Percentiles rank a stretch among this genome's conserved stretches.
Conservation (phyloP, 1,140 invertebrate genomes). For the Drosophila setifemur region DNA sequence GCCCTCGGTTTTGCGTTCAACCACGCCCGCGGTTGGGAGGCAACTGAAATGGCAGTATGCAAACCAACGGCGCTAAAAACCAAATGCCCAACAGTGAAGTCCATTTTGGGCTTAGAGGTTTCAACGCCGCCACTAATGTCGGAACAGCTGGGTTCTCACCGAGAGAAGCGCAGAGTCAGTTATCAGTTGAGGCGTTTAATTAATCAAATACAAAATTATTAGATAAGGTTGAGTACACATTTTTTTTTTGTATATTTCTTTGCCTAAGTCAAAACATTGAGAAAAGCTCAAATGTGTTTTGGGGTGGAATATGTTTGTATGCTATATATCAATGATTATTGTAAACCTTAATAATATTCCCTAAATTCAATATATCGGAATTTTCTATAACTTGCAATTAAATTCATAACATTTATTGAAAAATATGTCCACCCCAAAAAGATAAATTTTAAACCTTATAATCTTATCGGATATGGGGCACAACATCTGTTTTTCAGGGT, state of each 20-base stretch:
- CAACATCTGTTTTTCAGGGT: not conserved
- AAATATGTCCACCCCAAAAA: conserved; percentile 1
- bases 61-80: not conserved
- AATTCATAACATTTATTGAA: too few relatives aligned
- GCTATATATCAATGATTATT: too few relatives aligned
- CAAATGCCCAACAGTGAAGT: conserved; percentile 11
- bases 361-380: too few relatives aligned
- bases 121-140: conserved; percentile 52
- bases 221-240: conserved; percentile 44
- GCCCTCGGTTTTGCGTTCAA: not conserved
- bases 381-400: too few relatives aligned
- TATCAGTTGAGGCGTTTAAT: conserved; percentile 22
- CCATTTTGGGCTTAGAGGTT: conserved; percentile 45
- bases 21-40: conserved; percentile 8
- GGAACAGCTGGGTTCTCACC: conserved; percentile 31
- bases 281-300: not conserved
- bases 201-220: conserved; percentile 20
- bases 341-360: too few relatives aligned
- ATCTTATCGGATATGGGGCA: not conserved
- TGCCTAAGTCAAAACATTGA: not conserved
- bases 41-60: conserved; percentile 44
- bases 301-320: conserved; percentile 1
- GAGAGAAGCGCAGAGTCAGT: not conserved
- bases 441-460: not conserved
- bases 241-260: conserved; percentile 1